Base-by-base conservation (phyloP, 1,140 invertebrate species). In the Drosophila ananassae region DNA sequence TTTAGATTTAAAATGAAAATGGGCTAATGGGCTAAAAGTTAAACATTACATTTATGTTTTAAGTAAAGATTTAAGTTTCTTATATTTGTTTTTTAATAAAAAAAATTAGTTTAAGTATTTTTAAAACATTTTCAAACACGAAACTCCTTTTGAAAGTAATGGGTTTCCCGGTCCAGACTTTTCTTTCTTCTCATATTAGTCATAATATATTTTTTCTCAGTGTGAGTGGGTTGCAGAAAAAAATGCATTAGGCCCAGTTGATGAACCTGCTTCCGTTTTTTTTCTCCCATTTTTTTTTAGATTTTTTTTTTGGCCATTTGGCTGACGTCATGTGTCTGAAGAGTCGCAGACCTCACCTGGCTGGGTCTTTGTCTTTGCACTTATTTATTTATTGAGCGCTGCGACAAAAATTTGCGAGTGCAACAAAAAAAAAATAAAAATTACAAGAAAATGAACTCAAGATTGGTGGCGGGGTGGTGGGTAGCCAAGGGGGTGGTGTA, bases 311-410 rank as follows among this genome's bases (percentile, higher is more conserved):
- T 13, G 41, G 22, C 21, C 17, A 21, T 21, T 30, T 17, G 44
- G 58, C 75, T 82, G 82, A 87, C 82, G 82, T 87, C 82, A 87
- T 73, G 54, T 21, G 61, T 61, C 59, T 73, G 32, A 68, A 46
- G 56, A 51, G 24, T 37, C 32, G 62, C 75, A 60, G 64, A 54
- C 52, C 30, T 56, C 66, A 69, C 66, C 58, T 53, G 75, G 30
- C 55, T 21, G 21, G 44, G 44, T 52, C 72, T 39, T 74, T 74
- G 71, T 55, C 76, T 79, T 72, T 46, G 58, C 66, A 73, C 55
- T 67, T 78, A 78, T 77, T 85, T 85, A 84, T 85, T 84, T 84
- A 85, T 85, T 84, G 77, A 58, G n/a, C 77, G 77, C 77, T 84
- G 80, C 80, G 80, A 84, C 80, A 84, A 84, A 81, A 72, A 73